phyloP scores from a whole-genome alignment of 2,113 vertebrate genomes.

The Polyodon spathula region DNA sequence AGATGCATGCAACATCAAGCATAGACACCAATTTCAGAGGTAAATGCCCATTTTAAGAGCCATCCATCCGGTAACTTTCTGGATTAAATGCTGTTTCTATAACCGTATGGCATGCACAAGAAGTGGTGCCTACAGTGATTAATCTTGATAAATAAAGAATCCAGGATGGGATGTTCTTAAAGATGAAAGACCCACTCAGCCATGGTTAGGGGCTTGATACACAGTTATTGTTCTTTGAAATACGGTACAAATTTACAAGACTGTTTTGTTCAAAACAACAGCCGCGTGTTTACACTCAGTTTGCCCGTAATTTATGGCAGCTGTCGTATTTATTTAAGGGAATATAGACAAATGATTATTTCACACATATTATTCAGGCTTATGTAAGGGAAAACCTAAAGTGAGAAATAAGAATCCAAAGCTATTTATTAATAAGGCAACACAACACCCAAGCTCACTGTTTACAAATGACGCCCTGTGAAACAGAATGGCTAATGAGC shows the following conservation, averaged over 20 bases:
- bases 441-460: not conserved
- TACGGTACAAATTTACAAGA: conserved; percentile 52
- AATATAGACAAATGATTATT: conserved; percentile 57
- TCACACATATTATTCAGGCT: conserved; percentile 56
- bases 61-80: conserved; percentile 79
- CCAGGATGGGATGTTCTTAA: conserved; percentile 66
- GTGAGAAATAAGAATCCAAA: conserved; percentile 55
- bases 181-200: conserved; percentile 66
- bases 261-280: conserved; percentile 54
- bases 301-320: conserved; percentile 48
- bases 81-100: conserved; percentile 86
- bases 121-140: conserved; percentile 82
- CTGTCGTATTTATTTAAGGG: conserved; percentile 56
- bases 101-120: conserved; percentile 73
- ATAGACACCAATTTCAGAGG: conserved; percentile 76
- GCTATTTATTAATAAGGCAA: conserved; percentile 48
- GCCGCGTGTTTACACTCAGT: conserved; percentile 57
- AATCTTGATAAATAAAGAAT: conserved; percentile 95
- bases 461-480: not conserved
- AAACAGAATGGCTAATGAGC: not conserved
- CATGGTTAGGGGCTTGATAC: conserved; percentile 58
- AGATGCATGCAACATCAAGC: conserved; percentile 72
- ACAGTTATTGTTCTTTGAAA: conserved; percentile 56
- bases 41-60: conserved; percentile 76
- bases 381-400: conserved; percentile 50